A percentile compares a stretch with the other conserved stretches of the same genome.
phyloP scores from a whole-genome alignment of 2,113 vertebrate species.

The Nycticorax nycticorax region DNA sequence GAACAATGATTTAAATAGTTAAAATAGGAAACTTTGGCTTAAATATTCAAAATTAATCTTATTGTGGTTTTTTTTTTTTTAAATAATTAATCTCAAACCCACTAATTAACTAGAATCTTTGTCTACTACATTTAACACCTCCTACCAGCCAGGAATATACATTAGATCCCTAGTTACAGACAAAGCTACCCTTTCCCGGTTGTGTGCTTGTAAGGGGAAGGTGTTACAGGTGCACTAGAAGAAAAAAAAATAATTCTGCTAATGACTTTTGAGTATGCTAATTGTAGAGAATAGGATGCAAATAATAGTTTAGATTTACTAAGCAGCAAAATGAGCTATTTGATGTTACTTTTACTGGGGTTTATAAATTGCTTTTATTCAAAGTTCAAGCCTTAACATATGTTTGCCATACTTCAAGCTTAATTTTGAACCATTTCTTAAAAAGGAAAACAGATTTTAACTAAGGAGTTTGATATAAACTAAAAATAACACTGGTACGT shows the following conservation, averaged over 20 bases:
- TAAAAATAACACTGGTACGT: background rate
- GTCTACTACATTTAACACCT: background rate
- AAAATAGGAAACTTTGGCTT: no score
- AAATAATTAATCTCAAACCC: background rate
- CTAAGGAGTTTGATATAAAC: background rate
- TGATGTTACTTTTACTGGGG: background rate
- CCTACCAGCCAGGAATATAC: background rate
- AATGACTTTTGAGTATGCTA: background rate
- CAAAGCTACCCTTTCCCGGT: background rate
- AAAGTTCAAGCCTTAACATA: background rate
- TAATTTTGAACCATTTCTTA: background rate
- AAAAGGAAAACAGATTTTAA: background rate
- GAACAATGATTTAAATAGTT: background rate
- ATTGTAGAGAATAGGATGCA: background rate
- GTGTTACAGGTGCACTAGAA: background rate
- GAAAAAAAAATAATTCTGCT: background rate
- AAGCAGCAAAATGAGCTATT: background rate
- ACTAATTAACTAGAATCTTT: background rate
- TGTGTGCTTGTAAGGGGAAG: background rate
- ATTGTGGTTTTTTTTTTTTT: background rate
- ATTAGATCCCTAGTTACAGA: background rate
- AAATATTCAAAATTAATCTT: background rate
- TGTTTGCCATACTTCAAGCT: background rate
- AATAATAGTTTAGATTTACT: background rate
- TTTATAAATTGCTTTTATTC: background rate